Evolutionary conservation across 2,113 vertebrate genomes (phyloP).

Genomic region (Micromys minutus): DNA sequence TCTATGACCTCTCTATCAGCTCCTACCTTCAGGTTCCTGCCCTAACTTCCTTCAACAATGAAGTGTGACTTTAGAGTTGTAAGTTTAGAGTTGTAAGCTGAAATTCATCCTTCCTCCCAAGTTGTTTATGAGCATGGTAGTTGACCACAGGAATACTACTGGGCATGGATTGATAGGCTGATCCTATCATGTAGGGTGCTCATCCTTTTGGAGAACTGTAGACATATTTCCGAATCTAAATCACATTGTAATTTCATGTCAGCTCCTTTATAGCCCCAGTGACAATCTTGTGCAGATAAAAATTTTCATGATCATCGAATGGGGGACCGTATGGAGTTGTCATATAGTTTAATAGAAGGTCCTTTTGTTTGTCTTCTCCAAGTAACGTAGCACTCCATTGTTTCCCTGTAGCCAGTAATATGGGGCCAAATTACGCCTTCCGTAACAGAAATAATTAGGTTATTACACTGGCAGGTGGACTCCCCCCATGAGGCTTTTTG

Average conservation of each 20-base stretch:
- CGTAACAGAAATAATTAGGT: conserved; percentile 16
- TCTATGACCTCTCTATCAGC: not conserved
- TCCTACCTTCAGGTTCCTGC: not conserved
- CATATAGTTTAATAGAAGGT: conserved; percentile 30
- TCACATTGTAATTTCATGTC: not conserved
- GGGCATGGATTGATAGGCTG: not conserved
- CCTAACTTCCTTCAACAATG: not conserved
- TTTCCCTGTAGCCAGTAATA: conserved; percentile 57
- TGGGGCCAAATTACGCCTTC: conserved; percentile 4
- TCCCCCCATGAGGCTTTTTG: not conserved
- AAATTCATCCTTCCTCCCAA: not conserved
- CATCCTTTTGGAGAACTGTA: no score
- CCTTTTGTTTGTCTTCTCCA: conserved; percentile 32
- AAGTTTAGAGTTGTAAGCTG: not conserved
- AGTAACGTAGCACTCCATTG: conserved; percentile 35
- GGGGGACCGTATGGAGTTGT: conserved; percentile 42
- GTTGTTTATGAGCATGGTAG: not conserved
- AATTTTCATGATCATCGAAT: conserved; percentile 31
- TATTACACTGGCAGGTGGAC: conserved; percentile 44
- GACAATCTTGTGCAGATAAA: conserved; percentile 27
- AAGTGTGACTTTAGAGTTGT: not conserved
- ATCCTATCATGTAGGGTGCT: no score
- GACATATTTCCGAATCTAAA: not conserved
- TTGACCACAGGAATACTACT: not conserved
- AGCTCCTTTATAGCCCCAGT: conserved; percentile 15